Conservation (phyloP, 2,113 vertebrate species). For the Gambusia holbrooki region DNA sequence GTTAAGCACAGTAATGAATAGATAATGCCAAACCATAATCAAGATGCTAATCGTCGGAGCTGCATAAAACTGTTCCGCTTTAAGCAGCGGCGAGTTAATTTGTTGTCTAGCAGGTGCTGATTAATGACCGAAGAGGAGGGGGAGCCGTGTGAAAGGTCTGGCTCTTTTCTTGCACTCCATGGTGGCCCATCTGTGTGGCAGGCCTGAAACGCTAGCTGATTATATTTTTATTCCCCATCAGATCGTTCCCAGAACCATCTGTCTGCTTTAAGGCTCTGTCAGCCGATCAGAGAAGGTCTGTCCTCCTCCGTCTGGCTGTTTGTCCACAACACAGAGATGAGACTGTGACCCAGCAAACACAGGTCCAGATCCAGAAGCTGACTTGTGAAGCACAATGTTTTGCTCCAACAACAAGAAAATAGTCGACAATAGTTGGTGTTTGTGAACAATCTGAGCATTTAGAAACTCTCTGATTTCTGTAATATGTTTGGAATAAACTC, state of each 20-base stretch:
- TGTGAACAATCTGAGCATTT: background rate
- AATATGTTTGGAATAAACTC: too few relatives aligned
- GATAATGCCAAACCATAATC: slow-evolving; percentile 50
- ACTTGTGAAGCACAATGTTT: background rate
- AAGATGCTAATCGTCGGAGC: slow-evolving; percentile 38
- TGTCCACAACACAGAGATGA: background rate
- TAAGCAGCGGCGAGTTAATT: slow-evolving; percentile 72
- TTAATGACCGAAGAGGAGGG: slow-evolving; percentile 34
- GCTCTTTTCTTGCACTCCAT: slow-evolving; percentile 30
- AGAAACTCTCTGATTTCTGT: too few relatives aligned
- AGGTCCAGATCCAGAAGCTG: slow-evolving; percentile 1
- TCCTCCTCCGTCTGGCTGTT: slow-evolving; percentile 30
- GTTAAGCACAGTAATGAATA: slow-evolving; percentile 36
- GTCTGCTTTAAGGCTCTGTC: slow-evolving; percentile 37
- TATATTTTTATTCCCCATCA: slow-evolving; percentile 11
- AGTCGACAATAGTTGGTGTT: background rate
- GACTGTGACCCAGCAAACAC: slow-evolving; percentile 5
- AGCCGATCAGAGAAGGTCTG: slow-evolving; percentile 23
- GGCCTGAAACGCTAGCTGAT: slow-evolving; percentile 16
- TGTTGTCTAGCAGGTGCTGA: slow-evolving; percentile 77
- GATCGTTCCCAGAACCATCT: slow-evolving; percentile 21
- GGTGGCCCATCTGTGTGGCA: slow-evolving; percentile 56
- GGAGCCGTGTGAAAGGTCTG: slow-evolving; percentile 3
- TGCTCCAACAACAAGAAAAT: background rate
- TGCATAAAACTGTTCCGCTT: slow-evolving; percentile 71